A percentile compares a stretch with the other conserved stretches of the same genome.
Evolutionary conservation across 2,797 vertebrate genomes (phyloP).

Genomic region (Sandelia bainsii): DNA sequence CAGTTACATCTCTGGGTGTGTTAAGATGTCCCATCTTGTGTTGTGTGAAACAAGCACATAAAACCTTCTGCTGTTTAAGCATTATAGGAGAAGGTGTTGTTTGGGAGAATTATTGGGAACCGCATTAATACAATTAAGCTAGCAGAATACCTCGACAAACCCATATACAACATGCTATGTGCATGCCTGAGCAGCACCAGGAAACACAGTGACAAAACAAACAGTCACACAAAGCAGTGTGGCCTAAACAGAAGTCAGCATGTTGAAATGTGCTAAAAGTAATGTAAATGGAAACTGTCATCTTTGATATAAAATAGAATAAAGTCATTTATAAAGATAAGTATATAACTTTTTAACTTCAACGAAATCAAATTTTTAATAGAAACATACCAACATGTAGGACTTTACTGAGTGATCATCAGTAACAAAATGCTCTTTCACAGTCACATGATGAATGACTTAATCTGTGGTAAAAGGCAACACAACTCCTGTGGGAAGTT

Average conservation of each 20-base stretch:
- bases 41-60: not conserved
- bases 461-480: not conserved
- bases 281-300: not conserved
- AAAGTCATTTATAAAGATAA: no score
- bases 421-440: not conserved
- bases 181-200: slow-evolving; percentile 53
- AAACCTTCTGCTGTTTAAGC: not conserved
- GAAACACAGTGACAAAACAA: slow-evolving; percentile 24
- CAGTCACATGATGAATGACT: not conserved
- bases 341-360: not conserved
- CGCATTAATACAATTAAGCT: slow-evolving; percentile 66
- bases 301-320: no score
- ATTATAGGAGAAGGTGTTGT: not conserved
- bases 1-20: not conserved
- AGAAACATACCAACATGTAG: no score
- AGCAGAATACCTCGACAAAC: slow-evolving; percentile 59
- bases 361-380: no score
- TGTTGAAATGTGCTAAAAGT: no score
- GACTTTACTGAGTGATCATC: not conserved
- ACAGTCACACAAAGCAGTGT: slow-evolving; percentile 30
- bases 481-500: not conserved
- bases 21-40: not conserved
- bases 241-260: not conserved
- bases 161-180: slow-evolving; percentile 51
- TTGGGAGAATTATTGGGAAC: slow-evolving; percentile 18